phyloP scores from a whole-genome alignment of 2,888 invertebrate species.

The Caenorhabditis macrosperma region DNA sequence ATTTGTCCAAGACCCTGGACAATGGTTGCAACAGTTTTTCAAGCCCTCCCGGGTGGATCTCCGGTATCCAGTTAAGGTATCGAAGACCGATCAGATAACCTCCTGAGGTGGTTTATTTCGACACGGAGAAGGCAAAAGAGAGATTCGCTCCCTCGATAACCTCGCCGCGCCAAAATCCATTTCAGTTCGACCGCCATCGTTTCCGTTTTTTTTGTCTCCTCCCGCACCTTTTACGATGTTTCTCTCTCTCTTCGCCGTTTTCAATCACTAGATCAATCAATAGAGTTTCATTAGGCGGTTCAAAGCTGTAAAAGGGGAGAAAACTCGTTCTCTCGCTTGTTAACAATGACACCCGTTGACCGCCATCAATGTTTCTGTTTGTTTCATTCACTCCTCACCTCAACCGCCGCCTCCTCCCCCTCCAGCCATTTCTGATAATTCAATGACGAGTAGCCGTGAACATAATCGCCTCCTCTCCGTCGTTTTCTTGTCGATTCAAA shows the following conservation, averaged over 20 bases:
- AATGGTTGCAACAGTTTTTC: background rate
- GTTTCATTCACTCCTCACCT: conserved; percentile 21
- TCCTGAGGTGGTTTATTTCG: conserved; percentile 18
- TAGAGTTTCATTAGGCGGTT: conserved; percentile 6
- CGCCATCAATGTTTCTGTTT: conserved; percentile 25
- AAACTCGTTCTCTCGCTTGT: conserved; percentile 53
- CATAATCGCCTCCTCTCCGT: background rate
- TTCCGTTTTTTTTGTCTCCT: conserved; percentile 22
- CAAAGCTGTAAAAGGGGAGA: conserved; percentile 32
- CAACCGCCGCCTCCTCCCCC: background rate
- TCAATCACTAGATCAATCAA: conserved; percentile 8
- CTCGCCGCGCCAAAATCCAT: conserved; percentile 1
- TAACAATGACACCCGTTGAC: conserved; percentile 56
- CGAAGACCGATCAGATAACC: conserved; percentile 45
- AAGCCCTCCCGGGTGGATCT: background rate
- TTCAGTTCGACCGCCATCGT: conserved; percentile 11
- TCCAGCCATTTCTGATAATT: conserved; percentile 28
- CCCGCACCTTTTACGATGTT: conserved; percentile 25
- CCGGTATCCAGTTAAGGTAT: conserved; percentile 4
- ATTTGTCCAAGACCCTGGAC: no score
- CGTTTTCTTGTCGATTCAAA: no score
- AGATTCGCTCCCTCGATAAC: conserved; percentile 31
- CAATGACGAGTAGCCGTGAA: background rate
- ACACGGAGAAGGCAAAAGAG: background rate
- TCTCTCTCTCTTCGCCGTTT: conserved; percentile 8